Base-by-base conservation (phyloP, 2,888 invertebrate species). In the Crioceris asparagi region DNA sequence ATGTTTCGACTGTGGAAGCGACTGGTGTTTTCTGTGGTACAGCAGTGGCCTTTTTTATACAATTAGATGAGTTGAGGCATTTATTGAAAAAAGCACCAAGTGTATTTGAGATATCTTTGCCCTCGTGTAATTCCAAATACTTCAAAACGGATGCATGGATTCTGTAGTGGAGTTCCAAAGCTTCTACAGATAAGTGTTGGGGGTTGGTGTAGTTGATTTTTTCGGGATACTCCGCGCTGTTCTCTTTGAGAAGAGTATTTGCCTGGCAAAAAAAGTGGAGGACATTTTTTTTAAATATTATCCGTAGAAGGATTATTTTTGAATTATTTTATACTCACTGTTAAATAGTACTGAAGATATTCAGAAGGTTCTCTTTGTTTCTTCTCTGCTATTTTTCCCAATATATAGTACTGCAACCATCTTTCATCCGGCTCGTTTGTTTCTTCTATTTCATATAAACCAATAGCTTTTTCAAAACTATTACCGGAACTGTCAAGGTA, bases 341-440 rank as follows among this genome's bases (percentile, higher is more conserved):
- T 76, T 53, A 77, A 67, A 59, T 92, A 94, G 66, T 85, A 82
- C 47, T 79, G 74, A 30, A 93, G 67, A 62, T 80, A 88, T 16
- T 77, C 68, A 10, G 74, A 70, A 0, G 87, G 83, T 38, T 79
- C 74, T 45, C 79, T 77, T 47, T 79, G 79, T 40, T 77, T 74
- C 57, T 94, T 96, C 61, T 94, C 93, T 0, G 83, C 77, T 35
- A 93, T 83, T 73, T 96, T 96, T 0, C 91, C 94, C n/a, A 94
- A 68, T 84, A 94, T 91, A 57, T 93, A 94, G 61, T 88, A 86
- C 55, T 86, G 81, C 21, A 93, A 68, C 94, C 94, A 96, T 39
- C 83, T 74, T 56, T 94, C 93, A 57, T 92, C 91, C 0, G 69
- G 63, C 30, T 69, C 69, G 44, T 72, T 72, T n/a, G 64, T 60